These are phyloP conservation scores for Carposina sasakii DNA, from an alignment of 1,140 invertebrate species.

Conservation along the genomic window DNA sequence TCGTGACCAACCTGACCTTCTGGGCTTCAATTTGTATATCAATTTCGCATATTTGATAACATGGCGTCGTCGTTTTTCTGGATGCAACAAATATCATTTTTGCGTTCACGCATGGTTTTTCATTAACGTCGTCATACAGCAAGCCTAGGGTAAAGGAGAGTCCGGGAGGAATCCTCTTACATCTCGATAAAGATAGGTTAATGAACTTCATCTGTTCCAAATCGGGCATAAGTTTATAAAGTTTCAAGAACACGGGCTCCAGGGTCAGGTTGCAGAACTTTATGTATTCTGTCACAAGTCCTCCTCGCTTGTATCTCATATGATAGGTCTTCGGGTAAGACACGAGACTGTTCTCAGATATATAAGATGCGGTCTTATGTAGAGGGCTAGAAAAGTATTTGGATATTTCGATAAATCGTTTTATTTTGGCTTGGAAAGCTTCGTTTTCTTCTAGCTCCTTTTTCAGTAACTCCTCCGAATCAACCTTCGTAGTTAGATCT, in stretches of 20 bases:
- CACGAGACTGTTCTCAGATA: conserved; percentile 45
- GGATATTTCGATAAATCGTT: conserved; percentile 55
- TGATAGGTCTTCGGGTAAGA: conserved; percentile 42
- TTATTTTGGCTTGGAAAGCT: conserved; percentile 39
- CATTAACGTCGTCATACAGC: conserved; percentile 48
- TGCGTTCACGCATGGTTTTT: conserved; percentile 33
- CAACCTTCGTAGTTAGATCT: too few relatives aligned
- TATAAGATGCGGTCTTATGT: conserved; percentile 50
- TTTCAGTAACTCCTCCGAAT: too few relatives aligned
- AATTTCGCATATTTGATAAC: conserved; percentile 58
- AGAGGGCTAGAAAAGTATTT: conserved; percentile 59
- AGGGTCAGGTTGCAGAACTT: conserved; percentile 49
- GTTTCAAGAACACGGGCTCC: conserved; percentile 44
- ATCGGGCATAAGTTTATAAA: conserved; percentile 49
- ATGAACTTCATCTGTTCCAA: conserved; percentile 53
- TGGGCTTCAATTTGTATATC: conserved; percentile 40
- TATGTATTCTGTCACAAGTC: conserved; percentile 38
- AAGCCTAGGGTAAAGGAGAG: conserved; percentile 47
- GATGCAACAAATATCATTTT: conserved; percentile 56
- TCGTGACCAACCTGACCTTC: conserved; percentile 31
- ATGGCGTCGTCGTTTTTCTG: conserved; percentile 48
- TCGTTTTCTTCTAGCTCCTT: conserved; percentile 18
- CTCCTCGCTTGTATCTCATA: conserved; percentile 42
- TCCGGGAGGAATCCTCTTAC: conserved; percentile 51
- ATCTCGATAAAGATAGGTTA: conserved; percentile 46